These are phyloP conservation scores for Diabrotica undecimpunctata DNA, from an alignment of 1,140 invertebrate species.

Conservation along the genomic window DNA sequence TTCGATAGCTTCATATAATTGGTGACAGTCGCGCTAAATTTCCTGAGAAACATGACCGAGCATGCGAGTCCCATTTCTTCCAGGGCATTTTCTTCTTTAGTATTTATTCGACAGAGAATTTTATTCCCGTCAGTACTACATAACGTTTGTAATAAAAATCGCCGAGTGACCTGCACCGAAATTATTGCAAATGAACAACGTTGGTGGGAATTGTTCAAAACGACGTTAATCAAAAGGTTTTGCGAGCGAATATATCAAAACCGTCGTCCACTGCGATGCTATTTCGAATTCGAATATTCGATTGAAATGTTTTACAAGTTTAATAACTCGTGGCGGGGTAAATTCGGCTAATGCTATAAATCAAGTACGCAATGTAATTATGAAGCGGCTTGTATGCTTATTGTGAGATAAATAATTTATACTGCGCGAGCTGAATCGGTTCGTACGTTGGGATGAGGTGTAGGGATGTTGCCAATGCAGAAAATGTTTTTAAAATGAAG, in stretches of 20 bases:
- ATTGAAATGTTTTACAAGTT: conserved; percentile 3
- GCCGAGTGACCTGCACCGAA: neutral
- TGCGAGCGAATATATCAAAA: too few relatives aligned
- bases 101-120: too few relatives aligned
- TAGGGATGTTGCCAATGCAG: too few relatives aligned
- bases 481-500: too few relatives aligned
- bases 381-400: conserved; percentile 34
- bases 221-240: neutral
- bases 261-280: neutral
- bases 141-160: too few relatives aligned
- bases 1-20: too few relatives aligned
- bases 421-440: conserved; percentile 19
- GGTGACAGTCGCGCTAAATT: too few relatives aligned
- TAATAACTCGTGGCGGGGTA: conserved; percentile 18
- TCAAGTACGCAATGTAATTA: conserved; percentile 33
- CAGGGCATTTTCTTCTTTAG: too few relatives aligned
- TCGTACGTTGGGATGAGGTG: too few relatives aligned
- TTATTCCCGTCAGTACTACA: too few relatives aligned
- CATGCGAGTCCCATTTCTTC: too few relatives aligned
- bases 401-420: conserved; percentile 35
- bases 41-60: too few relatives aligned
- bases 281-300: neutral
- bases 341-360: conserved; percentile 35
- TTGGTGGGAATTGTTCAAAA: neutral
- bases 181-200: neutral